Percentiles rank a stretch among this genome's conserved stretches.
phyloP scores from a whole-genome alignment of 2,113 vertebrate genomes.

The Vidua macroura region DNA sequence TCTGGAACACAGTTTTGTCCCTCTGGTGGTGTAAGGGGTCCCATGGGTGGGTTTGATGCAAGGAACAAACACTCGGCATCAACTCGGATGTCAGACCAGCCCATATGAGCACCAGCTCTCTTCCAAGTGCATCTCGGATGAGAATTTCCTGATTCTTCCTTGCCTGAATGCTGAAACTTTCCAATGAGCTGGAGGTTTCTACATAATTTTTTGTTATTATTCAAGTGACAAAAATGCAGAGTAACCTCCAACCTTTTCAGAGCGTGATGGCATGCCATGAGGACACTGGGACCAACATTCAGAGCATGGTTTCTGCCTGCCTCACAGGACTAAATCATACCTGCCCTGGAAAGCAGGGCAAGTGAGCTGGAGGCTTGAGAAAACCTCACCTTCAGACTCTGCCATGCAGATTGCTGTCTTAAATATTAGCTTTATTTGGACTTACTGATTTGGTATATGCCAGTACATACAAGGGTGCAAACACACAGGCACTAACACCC shows the following conservation, averaged over 20 bases:
- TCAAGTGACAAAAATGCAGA: background rate
- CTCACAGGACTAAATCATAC: background rate
- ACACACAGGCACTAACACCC: background rate
- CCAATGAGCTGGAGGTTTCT: background rate
- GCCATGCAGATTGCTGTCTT: background rate
- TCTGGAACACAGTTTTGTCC: background rate
- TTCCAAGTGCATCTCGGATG: background rate
- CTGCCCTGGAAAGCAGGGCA: background rate
- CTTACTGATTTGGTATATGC: background rate
- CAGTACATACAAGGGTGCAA: accelerated
- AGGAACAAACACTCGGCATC: background rate
- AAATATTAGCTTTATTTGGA: background rate
- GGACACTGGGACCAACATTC: background rate
- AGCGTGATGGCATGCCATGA: background rate
- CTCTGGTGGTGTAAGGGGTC: background rate
- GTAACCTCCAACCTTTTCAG: background rate
- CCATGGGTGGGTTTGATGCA: background rate
- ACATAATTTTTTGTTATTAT: background rate
- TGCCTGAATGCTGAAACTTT: background rate
- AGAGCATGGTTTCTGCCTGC: background rate
- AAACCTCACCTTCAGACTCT: background rate
- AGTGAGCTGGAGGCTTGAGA: background rate
- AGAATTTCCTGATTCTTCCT: background rate
- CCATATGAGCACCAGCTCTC: background rate
- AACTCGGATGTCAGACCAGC: accelerated